These are phyloP conservation scores for Mesitornis unicolor DNA, from an alignment of 2,113 vertebrate genomes.

Conservation along the genomic window DNA sequence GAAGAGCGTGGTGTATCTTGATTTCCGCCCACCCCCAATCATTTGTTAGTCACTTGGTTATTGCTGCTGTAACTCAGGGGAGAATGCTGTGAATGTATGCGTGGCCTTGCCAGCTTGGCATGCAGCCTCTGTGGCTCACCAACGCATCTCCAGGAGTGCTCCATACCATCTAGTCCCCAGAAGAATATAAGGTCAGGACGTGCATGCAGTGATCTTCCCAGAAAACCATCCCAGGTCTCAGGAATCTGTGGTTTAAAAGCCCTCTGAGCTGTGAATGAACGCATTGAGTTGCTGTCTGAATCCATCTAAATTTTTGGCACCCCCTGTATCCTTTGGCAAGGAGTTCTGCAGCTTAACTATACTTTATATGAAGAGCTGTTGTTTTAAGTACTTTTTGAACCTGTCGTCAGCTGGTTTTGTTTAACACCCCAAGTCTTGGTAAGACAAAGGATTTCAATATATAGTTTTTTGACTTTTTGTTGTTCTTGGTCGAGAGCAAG, in stretches of 20 bases:
- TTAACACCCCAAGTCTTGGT: not conserved
- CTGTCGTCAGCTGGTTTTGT: not conserved
- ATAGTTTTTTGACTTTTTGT: not conserved
- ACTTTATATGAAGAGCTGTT: not conserved
- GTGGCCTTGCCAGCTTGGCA: not conserved
- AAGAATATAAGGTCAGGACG: not conserved
- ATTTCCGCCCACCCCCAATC: not conserved
- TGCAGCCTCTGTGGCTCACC: not conserved
- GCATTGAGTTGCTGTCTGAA: not conserved
- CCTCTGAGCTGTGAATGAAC: not conserved
- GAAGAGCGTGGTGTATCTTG: constrained; percentile 4
- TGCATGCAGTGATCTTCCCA: not conserved
- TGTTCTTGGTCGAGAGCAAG: not conserved
- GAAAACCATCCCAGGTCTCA: not conserved
- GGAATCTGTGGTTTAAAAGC: not conserved
- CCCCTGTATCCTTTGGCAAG: not conserved
- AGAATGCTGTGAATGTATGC: not conserved
- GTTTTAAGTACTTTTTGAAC: not conserved
- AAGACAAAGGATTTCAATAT: too few species aligned
- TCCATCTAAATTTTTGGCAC: not conserved
- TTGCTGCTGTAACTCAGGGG: constrained; percentile 1
- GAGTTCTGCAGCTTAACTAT: not conserved
- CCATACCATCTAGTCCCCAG: not conserved
- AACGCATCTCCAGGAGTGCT: not conserved
- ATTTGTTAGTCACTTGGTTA: constrained; percentile 40